These are phyloP conservation scores for Ruditapes philippinarum DNA, from an alignment of 1,140 invertebrate genomes.

Conservation along the genomic window DNA sequence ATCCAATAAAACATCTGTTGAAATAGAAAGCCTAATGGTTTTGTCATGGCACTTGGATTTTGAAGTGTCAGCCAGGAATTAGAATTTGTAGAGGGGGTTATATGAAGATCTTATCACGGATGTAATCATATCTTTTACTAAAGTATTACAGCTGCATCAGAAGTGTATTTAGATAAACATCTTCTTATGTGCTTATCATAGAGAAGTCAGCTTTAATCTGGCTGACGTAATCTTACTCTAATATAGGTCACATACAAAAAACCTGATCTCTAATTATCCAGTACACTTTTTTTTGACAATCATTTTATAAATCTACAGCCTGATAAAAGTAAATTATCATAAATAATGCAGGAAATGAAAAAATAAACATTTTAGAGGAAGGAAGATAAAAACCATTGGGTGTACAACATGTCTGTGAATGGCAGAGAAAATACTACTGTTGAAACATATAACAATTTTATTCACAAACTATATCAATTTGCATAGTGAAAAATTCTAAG, in stretches of 20 bases:
- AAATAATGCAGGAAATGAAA: background rate
- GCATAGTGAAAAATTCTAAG: no score
- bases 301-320: background rate
- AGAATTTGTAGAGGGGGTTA: background rate
- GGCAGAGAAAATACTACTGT: background rate
- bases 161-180: slow-evolving; percentile 31
- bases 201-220: background rate
- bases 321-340: background rate
- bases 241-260: slow-evolving; percentile 35
- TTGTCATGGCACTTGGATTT: background rate
- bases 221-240: slow-evolving; percentile 5
- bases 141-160: slow-evolving; percentile 23
- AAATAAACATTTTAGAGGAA: no score
- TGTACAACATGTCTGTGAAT: no score
- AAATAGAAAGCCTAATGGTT: slow-evolving; percentile 2
- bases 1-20: background rate
- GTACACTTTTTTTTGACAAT: slow-evolving; percentile 1
- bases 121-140: slow-evolving; percentile 25
- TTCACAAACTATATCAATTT: no score
- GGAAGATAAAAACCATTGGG: no score
- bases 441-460: no score
- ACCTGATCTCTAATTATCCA: background rate
- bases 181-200: slow-evolving; percentile 23
- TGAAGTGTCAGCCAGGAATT: slow-evolving; percentile 2
- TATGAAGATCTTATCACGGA: slow-evolving; percentile 16